Evolutionary conservation across 2,797 vertebrate species (phyloP).

Genomic region (Pangasius mekongensis): DNA sequence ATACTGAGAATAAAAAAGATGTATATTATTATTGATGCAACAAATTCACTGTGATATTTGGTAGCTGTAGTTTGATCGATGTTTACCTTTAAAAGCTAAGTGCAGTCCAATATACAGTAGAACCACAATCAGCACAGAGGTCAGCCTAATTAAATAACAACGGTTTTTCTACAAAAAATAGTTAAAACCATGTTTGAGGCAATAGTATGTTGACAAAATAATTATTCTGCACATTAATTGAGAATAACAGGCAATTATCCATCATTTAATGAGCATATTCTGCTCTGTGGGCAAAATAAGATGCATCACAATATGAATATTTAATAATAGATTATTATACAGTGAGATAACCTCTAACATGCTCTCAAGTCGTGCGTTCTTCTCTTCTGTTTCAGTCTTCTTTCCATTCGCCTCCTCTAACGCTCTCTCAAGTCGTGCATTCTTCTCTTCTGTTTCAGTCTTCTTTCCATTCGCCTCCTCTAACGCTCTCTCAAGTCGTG

Average conservation of each 20-base stretch:
- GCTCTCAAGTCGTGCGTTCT: neutral
- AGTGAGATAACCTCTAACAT: neutral
- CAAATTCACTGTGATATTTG: neutral
- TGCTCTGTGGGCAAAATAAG: neutral
- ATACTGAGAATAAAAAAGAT: neutral
- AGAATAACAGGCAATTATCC: neutral
- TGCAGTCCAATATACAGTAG: neutral
- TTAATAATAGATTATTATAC: neutral
- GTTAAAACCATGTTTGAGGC: neutral
- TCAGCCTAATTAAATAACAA: neutral
- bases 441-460: neutral
- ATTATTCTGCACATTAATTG: neutral
- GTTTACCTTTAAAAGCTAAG: neutral
- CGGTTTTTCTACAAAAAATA: neutral
- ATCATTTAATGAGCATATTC: neutral
- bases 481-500: too few species aligned
- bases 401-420: too few species aligned
- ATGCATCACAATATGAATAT: neutral
- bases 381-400: neutral
- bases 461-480: too few species aligned
- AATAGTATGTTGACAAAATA: neutral
- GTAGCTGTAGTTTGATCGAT: neutral
- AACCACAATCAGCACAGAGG: neutral
- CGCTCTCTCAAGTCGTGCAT: too few species aligned
- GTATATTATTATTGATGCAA: neutral